phyloP scores from a whole-genome alignment of 2,888 invertebrate genomes.

The Oligia strigilis region DNA sequence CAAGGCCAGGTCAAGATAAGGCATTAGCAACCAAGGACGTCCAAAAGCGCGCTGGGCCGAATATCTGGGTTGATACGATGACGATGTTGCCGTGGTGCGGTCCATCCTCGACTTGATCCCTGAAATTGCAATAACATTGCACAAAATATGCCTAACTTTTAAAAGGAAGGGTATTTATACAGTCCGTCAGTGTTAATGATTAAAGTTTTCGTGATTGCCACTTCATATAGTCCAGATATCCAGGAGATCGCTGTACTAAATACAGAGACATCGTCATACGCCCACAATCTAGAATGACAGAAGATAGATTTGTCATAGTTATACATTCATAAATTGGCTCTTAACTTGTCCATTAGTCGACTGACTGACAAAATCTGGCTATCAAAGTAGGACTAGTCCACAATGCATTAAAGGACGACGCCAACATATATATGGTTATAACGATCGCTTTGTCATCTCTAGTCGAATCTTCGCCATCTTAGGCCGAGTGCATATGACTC shows the following conservation, averaged over 20 bases:
- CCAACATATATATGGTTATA: constrained; percentile 3
- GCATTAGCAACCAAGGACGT: not conserved
- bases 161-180: not conserved
- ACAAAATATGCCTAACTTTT: not conserved
- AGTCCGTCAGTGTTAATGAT: not conserved
- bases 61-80: not conserved
- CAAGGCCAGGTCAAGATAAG: not conserved
- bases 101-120: not conserved
- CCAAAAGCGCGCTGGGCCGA: not conserved
- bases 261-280: not conserved
- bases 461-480: constrained; percentile 13
- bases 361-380: not conserved
- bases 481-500: not conserved
- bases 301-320: not conserved
- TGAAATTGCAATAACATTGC: not conserved
- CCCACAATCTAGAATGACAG: not conserved
- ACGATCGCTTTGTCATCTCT: not conserved
- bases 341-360: not conserved
- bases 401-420: not conserved
- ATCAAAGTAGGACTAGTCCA: not conserved
- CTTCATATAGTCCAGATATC: not conserved
- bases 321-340: not conserved
- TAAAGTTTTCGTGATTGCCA: not conserved
- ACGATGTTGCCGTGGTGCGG: not conserved
- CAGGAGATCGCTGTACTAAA: not conserved